phyloP scores from a whole-genome alignment of 2,797 vertebrate genomes.

The Pipistrellus kuhlii region DNA sequence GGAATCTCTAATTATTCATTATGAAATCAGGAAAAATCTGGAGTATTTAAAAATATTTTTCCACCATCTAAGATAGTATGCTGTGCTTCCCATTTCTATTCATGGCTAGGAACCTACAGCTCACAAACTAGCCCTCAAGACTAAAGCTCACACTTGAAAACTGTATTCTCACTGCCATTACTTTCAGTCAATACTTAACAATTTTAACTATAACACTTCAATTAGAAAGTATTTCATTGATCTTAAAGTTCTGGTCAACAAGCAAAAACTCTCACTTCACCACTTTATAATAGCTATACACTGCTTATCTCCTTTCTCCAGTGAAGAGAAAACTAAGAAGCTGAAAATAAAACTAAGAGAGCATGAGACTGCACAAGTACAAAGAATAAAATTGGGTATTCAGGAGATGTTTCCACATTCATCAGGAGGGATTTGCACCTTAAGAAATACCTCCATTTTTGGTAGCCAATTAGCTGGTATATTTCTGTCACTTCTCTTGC shows the following conservation, averaged over 20 bases:
- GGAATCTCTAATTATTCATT: not conserved
- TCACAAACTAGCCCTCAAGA: not conserved
- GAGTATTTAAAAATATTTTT: slow-evolving; percentile 15
- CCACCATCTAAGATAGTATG: not conserved
- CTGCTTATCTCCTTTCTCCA: slow-evolving; percentile 27
- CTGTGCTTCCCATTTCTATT: not conserved
- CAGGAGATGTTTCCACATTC: slow-evolving; percentile 10
- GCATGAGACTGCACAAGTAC: not conserved
- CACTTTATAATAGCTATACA: not conserved
- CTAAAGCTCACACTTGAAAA: slow-evolving; percentile 33
- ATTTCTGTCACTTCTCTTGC: not conserved
- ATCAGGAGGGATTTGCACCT: not conserved
- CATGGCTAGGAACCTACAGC: not conserved
- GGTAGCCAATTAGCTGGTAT: not conserved
- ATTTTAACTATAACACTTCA: slow-evolving; percentile 7
- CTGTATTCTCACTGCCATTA: not conserved
- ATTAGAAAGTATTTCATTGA: slow-evolving; percentile 31
- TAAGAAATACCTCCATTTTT: not conserved
- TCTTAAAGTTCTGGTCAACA: slow-evolving; percentile 45
- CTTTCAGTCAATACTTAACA: slow-evolving; percentile 2
- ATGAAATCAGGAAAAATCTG: slow-evolving; percentile 6
- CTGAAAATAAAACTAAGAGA: slow-evolving; percentile 25
- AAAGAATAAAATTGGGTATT: not conserved
- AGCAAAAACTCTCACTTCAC: not conserved
- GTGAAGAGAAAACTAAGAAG: not conserved